A percentile compares a stretch with the other conserved stretches of the same genome.
phyloP scores from a whole-genome alignment of 1,140 invertebrate genomes.

The Formica exsecta region DNA sequence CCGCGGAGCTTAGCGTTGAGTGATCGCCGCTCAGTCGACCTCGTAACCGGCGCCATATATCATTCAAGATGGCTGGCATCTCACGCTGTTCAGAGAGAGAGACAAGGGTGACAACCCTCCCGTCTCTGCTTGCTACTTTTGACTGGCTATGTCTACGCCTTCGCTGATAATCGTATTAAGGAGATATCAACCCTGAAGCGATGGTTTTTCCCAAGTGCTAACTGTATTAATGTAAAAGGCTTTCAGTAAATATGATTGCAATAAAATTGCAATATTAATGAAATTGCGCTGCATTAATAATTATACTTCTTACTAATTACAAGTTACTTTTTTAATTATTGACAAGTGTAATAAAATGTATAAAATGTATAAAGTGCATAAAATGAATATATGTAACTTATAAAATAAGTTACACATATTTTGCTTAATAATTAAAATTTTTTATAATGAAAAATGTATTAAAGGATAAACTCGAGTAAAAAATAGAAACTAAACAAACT shows the following conservation, averaged over 20 bases:
- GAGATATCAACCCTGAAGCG: conserved; percentile 78
- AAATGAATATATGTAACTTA: no score
- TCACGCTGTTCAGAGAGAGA: conserved; percentile 79
- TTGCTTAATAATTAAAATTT: neutral
- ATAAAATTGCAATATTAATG: neutral
- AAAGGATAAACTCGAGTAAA: neutral
- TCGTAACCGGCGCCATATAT: conserved; percentile 87
- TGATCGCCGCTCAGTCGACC: conserved; percentile 86
- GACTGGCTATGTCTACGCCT: conserved; percentile 80
- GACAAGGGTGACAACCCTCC: conserved; percentile 83
- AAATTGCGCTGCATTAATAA: neutral
- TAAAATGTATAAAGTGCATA: no score
- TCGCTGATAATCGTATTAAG: conserved; percentile 79
- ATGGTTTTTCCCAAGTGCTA: conserved; percentile 29
- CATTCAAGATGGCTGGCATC: conserved; percentile 87
- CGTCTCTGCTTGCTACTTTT: conserved; percentile 78
- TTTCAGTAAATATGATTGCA: conserved; percentile 8
- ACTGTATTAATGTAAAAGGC: conserved; percentile 67
- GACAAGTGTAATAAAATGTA: neutral
- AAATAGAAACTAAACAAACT: neutral
- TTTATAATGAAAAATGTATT: neutral
- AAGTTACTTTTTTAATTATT: conserved; percentile 31
- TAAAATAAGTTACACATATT: neutral
- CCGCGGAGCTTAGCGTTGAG: conserved; percentile 81
- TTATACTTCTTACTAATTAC: neutral